These are phyloP conservation scores for Chironomus tentans DNA, from an alignment of 2,888 invertebrate genomes.

Conservation along the genomic window DNA sequence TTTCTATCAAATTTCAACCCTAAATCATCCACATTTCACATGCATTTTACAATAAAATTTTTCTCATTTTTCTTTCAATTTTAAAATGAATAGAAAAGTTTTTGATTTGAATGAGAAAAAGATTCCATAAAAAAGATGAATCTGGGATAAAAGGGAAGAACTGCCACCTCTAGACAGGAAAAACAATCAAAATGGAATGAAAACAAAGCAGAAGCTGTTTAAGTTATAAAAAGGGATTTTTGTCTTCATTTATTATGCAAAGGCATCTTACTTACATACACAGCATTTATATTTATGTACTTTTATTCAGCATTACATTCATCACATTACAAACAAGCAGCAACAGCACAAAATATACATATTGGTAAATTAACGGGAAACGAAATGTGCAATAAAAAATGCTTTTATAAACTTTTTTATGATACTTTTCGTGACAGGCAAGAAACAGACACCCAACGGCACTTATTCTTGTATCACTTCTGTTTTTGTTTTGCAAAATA, in stretches of 20 bases:
- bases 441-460: not conserved
- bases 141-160: too few relatives aligned
- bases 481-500: not conserved
- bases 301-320: not conserved
- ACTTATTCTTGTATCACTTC: too few relatives aligned
- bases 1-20: too few relatives aligned
- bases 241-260: not conserved
- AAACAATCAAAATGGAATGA: too few relatives aligned
- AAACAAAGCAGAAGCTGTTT: not conserved
- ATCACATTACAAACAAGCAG: not conserved
- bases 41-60: too few relatives aligned
- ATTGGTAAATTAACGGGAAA: slow-evolving; percentile 15
- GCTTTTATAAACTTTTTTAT: slow-evolving; percentile 18
- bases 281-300: not conserved
- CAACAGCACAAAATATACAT: not conserved
- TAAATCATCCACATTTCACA: too few relatives aligned
- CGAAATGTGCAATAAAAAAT: slow-evolving; percentile 2
- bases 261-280: not conserved
- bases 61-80: too few relatives aligned
- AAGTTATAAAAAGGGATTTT: not conserved
- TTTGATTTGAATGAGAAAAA: not conserved
- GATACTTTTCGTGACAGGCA: not conserved
- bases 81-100: not conserved
- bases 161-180: too few relatives aligned
- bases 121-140: too few relatives aligned